Base-by-base conservation (phyloP, 2,797 vertebrate species). In the Spinus olivaceus region DNA sequence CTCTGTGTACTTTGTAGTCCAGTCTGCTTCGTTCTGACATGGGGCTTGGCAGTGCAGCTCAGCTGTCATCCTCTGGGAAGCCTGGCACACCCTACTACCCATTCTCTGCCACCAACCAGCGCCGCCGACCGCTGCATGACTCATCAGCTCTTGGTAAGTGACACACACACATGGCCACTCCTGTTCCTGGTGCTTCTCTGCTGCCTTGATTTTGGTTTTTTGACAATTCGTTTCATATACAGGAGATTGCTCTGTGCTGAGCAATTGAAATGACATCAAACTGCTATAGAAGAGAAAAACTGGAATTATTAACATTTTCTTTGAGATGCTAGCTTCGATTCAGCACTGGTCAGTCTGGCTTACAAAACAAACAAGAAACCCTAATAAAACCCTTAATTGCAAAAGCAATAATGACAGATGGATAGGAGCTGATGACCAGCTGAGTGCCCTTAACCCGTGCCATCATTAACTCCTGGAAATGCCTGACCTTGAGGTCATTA, bases 61-160 rank as follows among this genome's bases (percentile, higher is more conserved):
- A 98, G 35, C 97, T 98, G 69, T 97, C 98, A 83, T 96, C 98
- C 46, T 98, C 99, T 33, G 99, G 97, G 91, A 99, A 99, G 83
- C 97, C 99, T 42, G 97, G 98, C 21, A 97, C 98, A 76, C 97
- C 98, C 1, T 99, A 99, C 95, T 99, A 98, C 94, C 97, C 99
- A 1, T 99, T 99, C 94, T 98, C 98, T 50, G 97, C 98, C 86
- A 97, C 98, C 90, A 99, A 99, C 95, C 98, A 99, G 70, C 98
- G 99, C 95, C 98, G 99, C 96, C 98, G 99, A 71, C 96, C 99
- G 22, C 98, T 99, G 81, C 99, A 98, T 95, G 99, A 99, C 77
- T 98, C 99, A 21, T 64, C 98, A 67, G 95, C 99, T 60, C 94
- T 98, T 44, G 99, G 99, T 99, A 71, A 98, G 98, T 98, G 28